Evolutionary conservation across 2,888 invertebrate genomes (phyloP), one percentile per base, ranked within the genome.

Genomic region (Sphaerophoria taeniata): DNA sequence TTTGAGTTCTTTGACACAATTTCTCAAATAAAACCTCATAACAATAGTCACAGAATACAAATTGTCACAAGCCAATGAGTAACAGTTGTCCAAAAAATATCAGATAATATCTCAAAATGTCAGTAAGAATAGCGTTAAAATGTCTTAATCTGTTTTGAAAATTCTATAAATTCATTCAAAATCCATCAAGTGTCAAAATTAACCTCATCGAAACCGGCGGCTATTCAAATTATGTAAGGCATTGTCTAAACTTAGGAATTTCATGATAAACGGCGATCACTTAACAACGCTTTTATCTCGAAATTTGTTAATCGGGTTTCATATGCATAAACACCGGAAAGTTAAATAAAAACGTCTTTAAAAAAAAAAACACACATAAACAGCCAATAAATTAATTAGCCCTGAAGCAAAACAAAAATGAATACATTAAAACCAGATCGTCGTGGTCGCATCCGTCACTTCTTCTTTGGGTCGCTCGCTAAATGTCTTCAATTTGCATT

Each of bases 1-100:
- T 65, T 53, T 31, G 45, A 33, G 51, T 65, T 70, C 45, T 74
- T 70, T 71, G 74, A 78, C 83, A 78, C 58, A 74, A 60, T 78
- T 74, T 63, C 74, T 53, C 49, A 82, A 56, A n/a, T 9, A 14
- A 43, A 60, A 61, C 31, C 33, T 16, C n/a, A 71, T 2, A 47
- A 36, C 60, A 71, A 61, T 67, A 61, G 31, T 43, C n/a, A 65
- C 24, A 63, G 6, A 45, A 58, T 63, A 74, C 51, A 70, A 39
- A 36, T 39, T 78, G 43, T 45, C 45, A 34, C 34, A 43, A 61
- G 58, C 65, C 65, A 74, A 74, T 63, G 78, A 73, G 12, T 56
- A 51, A 24, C 16, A 36, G 9, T 70, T 4, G 31, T 11, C 4
- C 33, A 63, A 33, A 24, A 33, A 63, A 34, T 7, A 33, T 43